Evolutionary conservation across 2,113 vertebrate species (phyloP).

Genomic region (Machaerirhynchus nigripectus): DNA sequence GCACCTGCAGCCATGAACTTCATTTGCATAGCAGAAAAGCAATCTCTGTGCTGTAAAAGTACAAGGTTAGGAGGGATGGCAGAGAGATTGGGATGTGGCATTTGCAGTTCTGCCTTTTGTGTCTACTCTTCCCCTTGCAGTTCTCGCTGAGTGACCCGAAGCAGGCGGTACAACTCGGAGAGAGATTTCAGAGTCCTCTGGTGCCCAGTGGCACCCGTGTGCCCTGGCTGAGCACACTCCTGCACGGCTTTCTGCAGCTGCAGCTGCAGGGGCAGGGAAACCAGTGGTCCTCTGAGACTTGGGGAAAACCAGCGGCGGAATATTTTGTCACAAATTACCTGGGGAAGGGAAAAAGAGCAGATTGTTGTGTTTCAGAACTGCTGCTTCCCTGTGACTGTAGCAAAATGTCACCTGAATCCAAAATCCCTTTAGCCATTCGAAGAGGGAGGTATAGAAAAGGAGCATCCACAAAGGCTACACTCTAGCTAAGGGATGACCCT

Average conservation of each 20-base stretch:
- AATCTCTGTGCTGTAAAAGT: neutral
- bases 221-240: slow-evolving; percentile 76
- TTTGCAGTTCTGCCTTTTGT: neutral
- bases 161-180: slow-evolving; percentile 77
- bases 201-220: neutral
- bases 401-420: neutral
- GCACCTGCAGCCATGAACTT: neutral
- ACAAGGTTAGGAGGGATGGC: neutral
- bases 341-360: neutral
- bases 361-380: neutral
- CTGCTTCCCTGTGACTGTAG: neutral
- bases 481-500: neutral
- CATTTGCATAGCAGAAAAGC: neutral
- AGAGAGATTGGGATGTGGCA: neutral
- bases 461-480: neutral
- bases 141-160: slow-evolving; percentile 72
- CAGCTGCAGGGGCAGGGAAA: slow-evolving; percentile 77
- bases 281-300: slow-evolving; percentile 57
- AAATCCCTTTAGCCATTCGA: neutral
- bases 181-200: slow-evolving; percentile 63
- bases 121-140: slow-evolving; percentile 14
- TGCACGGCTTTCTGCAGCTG: slow-evolving; percentile 83
- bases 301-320: slow-evolving; percentile 90
- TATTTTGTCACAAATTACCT: slow-evolving; percentile 98
- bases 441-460: neutral